Evolutionary conservation across 2,888 invertebrate genomes (phyloP).

Genomic region (Acleris literana): DNA sequence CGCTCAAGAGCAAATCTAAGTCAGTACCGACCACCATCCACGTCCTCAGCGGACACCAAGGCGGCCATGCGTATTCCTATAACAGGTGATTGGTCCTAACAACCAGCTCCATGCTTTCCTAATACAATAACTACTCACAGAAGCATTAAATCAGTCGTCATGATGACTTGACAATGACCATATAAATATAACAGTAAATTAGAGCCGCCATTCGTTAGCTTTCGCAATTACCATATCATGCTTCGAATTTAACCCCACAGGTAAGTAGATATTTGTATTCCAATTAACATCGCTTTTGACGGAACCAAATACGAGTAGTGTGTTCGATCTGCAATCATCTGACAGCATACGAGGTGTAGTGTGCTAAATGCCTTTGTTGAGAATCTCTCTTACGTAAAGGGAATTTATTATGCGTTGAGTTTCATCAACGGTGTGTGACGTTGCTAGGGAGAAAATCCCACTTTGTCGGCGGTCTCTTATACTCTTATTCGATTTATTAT

Average conservation of each 20-base stretch:
- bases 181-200: background rate
- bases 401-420: no score
- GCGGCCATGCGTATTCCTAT: slow-evolving; percentile 45
- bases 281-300: slow-evolving; percentile 4
- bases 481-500: background rate
- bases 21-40: slow-evolving; percentile 43
- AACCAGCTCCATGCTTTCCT: slow-evolving; percentile 29
- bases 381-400: no score
- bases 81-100: slow-evolving; percentile 43
- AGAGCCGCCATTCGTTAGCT: slow-evolving; percentile 22
- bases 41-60: slow-evolving; percentile 33
- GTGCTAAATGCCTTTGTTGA: no score
- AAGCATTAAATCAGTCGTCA: slow-evolving; percentile 7
- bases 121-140: slow-evolving; percentile 33
- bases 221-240: slow-evolving; percentile 30
- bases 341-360: no score
- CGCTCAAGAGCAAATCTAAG: slow-evolving; percentile 63
- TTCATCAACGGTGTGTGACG: no score
- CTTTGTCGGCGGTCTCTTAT: no score
- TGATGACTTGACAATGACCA: slow-evolving; percentile 19
- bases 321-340: no score
- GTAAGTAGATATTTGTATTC: background rate
- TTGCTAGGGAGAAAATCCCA: no score
- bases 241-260: slow-evolving; percentile 11
- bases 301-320: background rate